Base-by-base conservation (phyloP, 2,888 invertebrate genomes). In the Hyppa rectilinea region DNA sequence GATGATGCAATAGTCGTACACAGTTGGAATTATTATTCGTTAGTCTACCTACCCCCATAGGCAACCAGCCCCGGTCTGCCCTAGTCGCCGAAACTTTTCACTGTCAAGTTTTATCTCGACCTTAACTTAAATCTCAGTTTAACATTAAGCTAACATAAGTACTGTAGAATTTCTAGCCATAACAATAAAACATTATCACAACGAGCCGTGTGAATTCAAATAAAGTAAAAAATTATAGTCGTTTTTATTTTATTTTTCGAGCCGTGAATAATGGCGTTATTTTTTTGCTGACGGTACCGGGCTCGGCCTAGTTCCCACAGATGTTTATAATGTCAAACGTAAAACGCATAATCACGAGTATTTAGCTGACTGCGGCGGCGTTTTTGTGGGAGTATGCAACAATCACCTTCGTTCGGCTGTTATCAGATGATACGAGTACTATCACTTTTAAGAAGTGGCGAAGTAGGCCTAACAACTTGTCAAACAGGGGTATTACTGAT, bases 301-400 rank as follows among this genome's bases (percentile, higher is more conserved):
- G 75, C 74, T 81, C 83, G 91, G 85, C 91, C 91, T 83, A 88
- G 90, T 92, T 92, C 92, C 81, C 92, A 92, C 89, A 84, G 83
- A 82, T 78, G 81, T 75, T 78, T 76, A 78, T 84, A 88, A 87
- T 89, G 87, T 84, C 87, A 87, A 85, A 88, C 88, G 86, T 83
- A 84, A 84, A 85, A 81, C 75, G 87, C 84, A 87, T 88, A 84
- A 85, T 85, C 85, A 87, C 66, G 68, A 70, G 71, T 68, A 77
- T 73, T 84, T 73, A 71, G 31, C 55, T 26, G 60, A 53, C 23
- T 75, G 53, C 65, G 63, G 53, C 65, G 63, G 49, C 40, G 49
- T 58, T 75, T 66, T 85, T 72, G 66, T 72, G 69, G 58, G 62
- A 71, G 52, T 53, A 59, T 80, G 60, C 71, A 69, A 72, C 43